These are phyloP conservation scores for Argyresthia goedartella DNA, from an alignment of 2,888 invertebrate species.

Conservation along the genomic window DNA sequence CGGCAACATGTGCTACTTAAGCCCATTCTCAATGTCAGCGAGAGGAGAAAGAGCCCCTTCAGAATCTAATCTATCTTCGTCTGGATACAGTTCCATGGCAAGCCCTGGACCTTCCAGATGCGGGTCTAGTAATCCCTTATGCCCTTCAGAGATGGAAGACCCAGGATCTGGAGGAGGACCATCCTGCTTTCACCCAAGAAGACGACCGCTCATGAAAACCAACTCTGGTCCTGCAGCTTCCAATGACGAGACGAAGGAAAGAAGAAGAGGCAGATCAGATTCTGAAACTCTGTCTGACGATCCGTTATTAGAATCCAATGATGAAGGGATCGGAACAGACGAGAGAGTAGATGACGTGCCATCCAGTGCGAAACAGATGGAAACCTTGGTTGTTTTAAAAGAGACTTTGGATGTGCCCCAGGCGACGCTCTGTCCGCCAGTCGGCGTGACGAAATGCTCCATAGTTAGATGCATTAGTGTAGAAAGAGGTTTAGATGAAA, in stretches of 20 bases:
- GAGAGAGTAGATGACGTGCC: conserved; percentile 81
- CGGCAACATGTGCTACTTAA: conserved; percentile 78
- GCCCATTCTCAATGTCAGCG: conserved; percentile 82
- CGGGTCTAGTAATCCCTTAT: conserved; percentile 84
- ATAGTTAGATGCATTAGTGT: conserved; percentile 70
- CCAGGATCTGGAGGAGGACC: conserved; percentile 73
- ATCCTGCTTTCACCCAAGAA: conserved; percentile 66
- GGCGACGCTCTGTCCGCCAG: conserved; percentile 51
- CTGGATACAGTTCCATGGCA: conserved; percentile 88
- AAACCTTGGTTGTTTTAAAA: conserved; percentile 46
- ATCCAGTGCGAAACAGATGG: conserved; percentile 76
- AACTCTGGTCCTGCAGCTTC: conserved; percentile 62
- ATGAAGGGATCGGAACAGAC: conserved; percentile 84
- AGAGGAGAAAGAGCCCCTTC: conserved; percentile 82
- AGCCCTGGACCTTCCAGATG: conserved; percentile 87
- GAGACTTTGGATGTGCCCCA: conserved; percentile 59
- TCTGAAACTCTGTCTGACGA: conserved; percentile 82
- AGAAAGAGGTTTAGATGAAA: conserved; percentile 64
- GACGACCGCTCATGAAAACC: conserved; percentile 74
- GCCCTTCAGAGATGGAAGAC: conserved; percentile 82
- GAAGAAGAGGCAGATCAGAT: conserved; percentile 75
- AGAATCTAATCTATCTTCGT: conserved; percentile 86
- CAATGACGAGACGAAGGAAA: conserved; percentile 55
- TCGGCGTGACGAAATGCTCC: conserved; percentile 61
- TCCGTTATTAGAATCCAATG: conserved; percentile 78